Conservation (phyloP, 2,888 invertebrate genomes). For the Crepidodera aurea region DNA sequence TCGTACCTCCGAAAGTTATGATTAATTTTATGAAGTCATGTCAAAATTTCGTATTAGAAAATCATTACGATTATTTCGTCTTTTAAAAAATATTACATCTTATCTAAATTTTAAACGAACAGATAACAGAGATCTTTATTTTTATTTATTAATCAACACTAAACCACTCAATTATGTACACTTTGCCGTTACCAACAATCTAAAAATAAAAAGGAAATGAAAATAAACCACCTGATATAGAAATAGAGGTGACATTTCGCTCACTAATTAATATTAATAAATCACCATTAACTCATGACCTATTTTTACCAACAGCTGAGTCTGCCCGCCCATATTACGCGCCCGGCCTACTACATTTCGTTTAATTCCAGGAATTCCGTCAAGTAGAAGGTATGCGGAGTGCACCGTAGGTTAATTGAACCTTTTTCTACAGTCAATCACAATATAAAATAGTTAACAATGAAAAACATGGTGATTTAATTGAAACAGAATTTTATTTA, state of each 20-base stretch:
- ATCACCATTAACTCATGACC: conserved; percentile 27
- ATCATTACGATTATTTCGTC: no score
- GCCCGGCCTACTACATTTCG: conserved; percentile 7
- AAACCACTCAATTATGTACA: no score
- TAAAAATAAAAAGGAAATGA: not conserved
- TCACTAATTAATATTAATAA: conserved; percentile 27
- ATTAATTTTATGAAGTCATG: no score
- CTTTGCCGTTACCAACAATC: not conserved
- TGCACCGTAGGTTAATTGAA: conserved; percentile 29
- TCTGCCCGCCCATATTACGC: not conserved
- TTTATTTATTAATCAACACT: no score
- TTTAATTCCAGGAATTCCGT: conserved; percentile 25
- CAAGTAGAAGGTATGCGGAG: conserved; percentile 29
- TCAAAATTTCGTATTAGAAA: no score
- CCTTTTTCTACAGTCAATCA: not conserved
- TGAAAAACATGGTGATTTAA: no score
- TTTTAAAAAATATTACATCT: no score
- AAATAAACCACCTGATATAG: conserved; percentile 3
- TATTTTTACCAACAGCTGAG: conserved; percentile 15
- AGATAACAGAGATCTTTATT: no score
- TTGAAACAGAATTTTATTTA: no score
- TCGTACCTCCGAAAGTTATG: no score
- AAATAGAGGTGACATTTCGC: conserved; percentile 16
- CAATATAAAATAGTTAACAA: not conserved
- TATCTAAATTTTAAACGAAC: no score